These are phyloP conservation scores for Tanytarsus gracilentus DNA, from an alignment of 2,888 invertebrate genomes.

Conservation along the genomic window DNA sequence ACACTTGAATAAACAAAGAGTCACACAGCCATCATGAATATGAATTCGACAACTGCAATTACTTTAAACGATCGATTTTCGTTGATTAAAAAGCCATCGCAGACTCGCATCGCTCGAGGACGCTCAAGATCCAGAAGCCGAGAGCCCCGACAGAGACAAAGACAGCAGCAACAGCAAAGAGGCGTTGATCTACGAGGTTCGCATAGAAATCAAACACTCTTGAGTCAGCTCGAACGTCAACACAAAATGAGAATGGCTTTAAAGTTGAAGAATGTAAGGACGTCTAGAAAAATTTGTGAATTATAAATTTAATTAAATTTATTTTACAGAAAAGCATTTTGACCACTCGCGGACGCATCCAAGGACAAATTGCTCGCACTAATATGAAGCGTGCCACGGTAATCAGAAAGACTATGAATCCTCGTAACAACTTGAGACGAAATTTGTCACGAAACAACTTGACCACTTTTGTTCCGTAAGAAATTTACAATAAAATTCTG, in stretches of 20 bases:
- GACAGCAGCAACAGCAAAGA: not conserved
- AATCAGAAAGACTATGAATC: not conserved
- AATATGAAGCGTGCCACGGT: not conserved
- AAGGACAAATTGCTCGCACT: not conserved
- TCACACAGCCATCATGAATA: not conserved
- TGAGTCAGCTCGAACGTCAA: conserved; percentile 40
- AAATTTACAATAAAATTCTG: not conserved
- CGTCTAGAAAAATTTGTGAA: not conserved
- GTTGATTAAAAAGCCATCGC: conserved; percentile 35
- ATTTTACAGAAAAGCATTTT: conserved; percentile 44
- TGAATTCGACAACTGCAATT: conserved; percentile 45
- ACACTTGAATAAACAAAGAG: conserved; percentile 13
- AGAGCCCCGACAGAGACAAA: too few species aligned
- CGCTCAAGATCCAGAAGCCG: conserved; percentile 22
- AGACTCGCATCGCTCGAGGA: conserved; percentile 19
- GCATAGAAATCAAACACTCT: conserved; percentile 37
- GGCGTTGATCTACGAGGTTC: not conserved
- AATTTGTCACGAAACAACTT: not conserved
- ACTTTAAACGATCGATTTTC: conserved; percentile 44
- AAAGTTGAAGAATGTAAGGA: conserved; percentile 28
- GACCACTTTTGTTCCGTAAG: conserved; percentile 22
- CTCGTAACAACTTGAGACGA: not conserved
- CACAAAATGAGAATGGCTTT: conserved; percentile 35
- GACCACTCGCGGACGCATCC: conserved; percentile 31
- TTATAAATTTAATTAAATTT: not conserved